Evolutionary conservation across 2,888 invertebrate genomes (phyloP), one percentile per base, ranked within the genome.

Genomic region (Saturnia japonica): DNA sequence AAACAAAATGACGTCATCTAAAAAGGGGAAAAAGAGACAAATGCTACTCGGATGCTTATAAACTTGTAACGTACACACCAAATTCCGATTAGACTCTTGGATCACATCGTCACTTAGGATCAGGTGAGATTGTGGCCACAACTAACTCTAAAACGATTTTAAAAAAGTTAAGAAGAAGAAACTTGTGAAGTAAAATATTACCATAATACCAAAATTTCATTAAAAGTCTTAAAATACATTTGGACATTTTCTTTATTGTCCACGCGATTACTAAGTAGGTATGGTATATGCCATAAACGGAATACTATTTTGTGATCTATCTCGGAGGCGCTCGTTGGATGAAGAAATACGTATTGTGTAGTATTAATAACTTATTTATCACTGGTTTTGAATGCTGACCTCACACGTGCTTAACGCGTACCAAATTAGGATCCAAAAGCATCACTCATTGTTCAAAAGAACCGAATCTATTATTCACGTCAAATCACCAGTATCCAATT

Each of bases 331-430:
- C 25, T 11, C 12, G 12, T 57, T 57, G 14, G 9, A 57, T 25
- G 8, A 25, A 57, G 11, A 51, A 3, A 22, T 57, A 1, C 22
- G 22, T 57, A 57, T 14, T 22, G 57, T 57, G 25, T 57, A 14
- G 54, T 54, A 54, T n/a, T 60, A 28, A 28, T 60, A 60, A 54
- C 54, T n/a, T 54, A 22, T 54, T 22, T 25, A 60, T 60, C 28
- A 60, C 12, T 60, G 14, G 57, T 60, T 60, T 14, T 14, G 28
- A 60, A 14, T 60, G 25, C 25, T 60, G 57, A 60, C 57, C 57
- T 60, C 57, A 60, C 14, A 28, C 57, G 28, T 60, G 28, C 25
- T 60, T 57, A 57, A 57, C 57, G 25, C 57, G 9, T 25, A 28
- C 25, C 57, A 4, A 60, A 60, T 60, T 25, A 28, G 57, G 25